Conservation (phyloP, 2,888 invertebrate species). For the Acrobasis suavella region DNA sequence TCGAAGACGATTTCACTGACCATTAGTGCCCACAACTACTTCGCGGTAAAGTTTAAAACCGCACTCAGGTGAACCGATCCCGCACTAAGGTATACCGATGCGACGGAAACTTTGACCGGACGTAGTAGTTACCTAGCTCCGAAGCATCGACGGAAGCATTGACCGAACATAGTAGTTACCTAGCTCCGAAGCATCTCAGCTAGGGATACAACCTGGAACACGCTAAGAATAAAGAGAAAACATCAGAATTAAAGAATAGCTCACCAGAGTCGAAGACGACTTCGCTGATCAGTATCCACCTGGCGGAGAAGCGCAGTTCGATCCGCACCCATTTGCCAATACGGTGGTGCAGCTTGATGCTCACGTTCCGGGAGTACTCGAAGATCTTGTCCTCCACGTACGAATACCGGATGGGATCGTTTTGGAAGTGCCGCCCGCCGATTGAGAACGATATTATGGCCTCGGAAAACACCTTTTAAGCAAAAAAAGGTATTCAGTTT, state of each 20-base stretch:
- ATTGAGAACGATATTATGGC: conserved; percentile 91
- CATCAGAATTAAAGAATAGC: conserved; percentile 36
- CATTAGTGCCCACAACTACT: too few species aligned
- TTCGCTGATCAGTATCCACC: conserved; percentile 96
- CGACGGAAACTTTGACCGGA: too few species aligned
- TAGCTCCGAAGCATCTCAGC: too few species aligned
- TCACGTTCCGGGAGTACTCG: conserved; percentile 91
- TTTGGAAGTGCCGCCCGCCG: conserved; percentile 89
- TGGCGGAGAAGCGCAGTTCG: conserved; percentile 89
- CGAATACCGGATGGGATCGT: conserved; percentile 88
- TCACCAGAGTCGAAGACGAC: conserved; percentile 92
- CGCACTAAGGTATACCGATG: too few species aligned
- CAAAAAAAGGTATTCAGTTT: conserved; percentile 29
- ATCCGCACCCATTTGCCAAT: conserved; percentile 91
- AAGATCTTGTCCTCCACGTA: conserved; percentile 90
- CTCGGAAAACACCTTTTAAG: conserved; percentile 88
- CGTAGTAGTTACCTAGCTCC: too few species aligned
- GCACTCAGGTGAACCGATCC: too few species aligned
- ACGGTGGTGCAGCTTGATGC: conserved; percentile 90
- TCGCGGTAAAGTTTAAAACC: too few species aligned
- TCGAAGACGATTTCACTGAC: too few species aligned
- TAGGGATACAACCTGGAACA: too few species aligned
- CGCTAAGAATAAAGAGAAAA: not conserved
- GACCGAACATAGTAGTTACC: too few species aligned
- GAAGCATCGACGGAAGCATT: too few species aligned